Conservation (phyloP, 1,140 invertebrate genomes). For the Mizuhopecten yessoensis region DNA sequence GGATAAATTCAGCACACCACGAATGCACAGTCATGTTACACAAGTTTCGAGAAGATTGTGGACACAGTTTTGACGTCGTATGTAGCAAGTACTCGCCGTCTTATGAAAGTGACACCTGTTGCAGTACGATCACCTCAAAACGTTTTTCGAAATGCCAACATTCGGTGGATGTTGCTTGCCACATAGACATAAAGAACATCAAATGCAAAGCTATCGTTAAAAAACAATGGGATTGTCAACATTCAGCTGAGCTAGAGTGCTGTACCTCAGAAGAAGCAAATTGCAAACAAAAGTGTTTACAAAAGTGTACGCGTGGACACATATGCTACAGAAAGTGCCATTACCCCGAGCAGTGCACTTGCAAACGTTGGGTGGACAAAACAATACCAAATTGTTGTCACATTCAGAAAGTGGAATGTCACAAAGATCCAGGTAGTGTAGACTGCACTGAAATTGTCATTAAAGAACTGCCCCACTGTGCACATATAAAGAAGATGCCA, state of each 20-base stretch:
- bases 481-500: background rate
- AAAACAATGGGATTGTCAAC: background rate
- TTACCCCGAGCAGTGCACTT: constrained; percentile 43
- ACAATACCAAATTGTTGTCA: constrained; percentile 58
- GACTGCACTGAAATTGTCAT: background rate
- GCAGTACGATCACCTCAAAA: background rate
- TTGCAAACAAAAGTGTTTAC: background rate
- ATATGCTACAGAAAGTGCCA: background rate
- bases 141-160: background rate
- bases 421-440: background rate
- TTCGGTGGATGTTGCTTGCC: background rate
- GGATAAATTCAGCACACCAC: background rate
- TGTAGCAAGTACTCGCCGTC: background rate
- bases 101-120: background rate
- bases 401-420: constrained; percentile 47
- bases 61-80: background rate
- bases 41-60: background rate
- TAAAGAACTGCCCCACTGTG: background rate
- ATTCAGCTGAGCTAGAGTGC: background rate
- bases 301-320: background rate
- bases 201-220: background rate
- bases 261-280: background rate
- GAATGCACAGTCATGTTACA: background rate
- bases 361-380: constrained; percentile 51
- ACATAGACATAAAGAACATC: background rate